Percentiles rank a stretch among this genome's conserved stretches.
phyloP scores from a whole-genome alignment of 2,113 vertebrate genomes.

The Leptocoma aspasia region DNA sequence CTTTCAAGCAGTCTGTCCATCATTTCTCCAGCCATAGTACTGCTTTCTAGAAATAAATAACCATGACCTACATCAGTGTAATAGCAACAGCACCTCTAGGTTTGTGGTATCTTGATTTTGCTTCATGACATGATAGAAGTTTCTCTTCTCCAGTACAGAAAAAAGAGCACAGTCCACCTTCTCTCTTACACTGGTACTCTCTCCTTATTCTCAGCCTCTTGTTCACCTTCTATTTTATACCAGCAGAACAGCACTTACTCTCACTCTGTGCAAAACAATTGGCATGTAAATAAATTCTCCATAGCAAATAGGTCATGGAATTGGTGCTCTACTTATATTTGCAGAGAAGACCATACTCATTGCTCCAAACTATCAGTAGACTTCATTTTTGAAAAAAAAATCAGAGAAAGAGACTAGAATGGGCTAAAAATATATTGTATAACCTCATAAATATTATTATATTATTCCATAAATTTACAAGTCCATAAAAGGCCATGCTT shows the following conservation, averaged over 20 bases:
- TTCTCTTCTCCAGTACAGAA: neutral
- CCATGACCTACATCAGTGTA: neutral
- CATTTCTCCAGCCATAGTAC: neutral
- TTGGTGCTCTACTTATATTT: neutral
- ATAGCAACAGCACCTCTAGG: neutral
- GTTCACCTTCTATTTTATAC: neutral
- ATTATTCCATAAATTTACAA: no score
- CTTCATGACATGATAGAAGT: neutral
- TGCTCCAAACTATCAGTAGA: neutral
- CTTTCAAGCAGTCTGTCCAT: neutral
- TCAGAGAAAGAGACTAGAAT: no score
- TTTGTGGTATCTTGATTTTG: neutral
- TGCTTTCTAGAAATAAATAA: neutral
- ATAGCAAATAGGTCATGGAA: neutral
- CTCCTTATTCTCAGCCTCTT: neutral
- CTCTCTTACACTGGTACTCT: neutral
- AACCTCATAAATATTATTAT: no score
- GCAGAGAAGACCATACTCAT: neutral
- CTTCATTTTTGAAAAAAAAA: no score
- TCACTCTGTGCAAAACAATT: neutral
- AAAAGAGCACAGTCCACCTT: neutral
- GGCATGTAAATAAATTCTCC: neutral
- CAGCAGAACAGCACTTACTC: neutral
- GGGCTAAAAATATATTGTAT: no score
- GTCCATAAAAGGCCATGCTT: no score